phyloP scores from a whole-genome alignment of 2,888 invertebrate genomes.

The Synanthedon andrenaeformis region DNA sequence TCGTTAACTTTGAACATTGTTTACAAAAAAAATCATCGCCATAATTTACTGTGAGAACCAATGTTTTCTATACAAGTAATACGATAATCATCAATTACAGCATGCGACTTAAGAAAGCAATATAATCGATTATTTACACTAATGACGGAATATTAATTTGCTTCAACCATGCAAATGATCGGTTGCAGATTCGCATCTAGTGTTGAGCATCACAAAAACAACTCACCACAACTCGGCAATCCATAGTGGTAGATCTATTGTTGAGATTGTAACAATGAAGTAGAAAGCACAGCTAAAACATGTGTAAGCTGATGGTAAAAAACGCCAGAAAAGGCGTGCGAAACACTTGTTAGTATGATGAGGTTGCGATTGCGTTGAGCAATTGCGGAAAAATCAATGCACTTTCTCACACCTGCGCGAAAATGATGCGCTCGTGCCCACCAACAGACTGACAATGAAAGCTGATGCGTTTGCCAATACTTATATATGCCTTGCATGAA shows the following conservation, averaged over 20 bases:
- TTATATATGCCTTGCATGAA: conserved; percentile 50
- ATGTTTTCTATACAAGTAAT: background rate
- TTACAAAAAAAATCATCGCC: background rate
- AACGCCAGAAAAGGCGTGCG: conserved; percentile 35
- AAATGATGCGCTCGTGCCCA: conserved; percentile 32
- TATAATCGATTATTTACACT: background rate
- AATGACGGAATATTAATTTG: background rate
- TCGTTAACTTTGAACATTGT: background rate
- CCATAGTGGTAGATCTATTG: conserved; percentile 42
- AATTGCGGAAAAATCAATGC: conserved; percentile 28
- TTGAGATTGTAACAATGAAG: conserved; percentile 38
- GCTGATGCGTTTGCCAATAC: conserved; percentile 42
- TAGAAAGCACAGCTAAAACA: conserved; percentile 40
- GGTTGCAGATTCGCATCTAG: background rate
- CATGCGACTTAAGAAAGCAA: background rate
- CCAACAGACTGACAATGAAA: conserved; percentile 47
- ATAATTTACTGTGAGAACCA: background rate
- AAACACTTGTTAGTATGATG: conserved; percentile 14
- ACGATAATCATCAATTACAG: background rate
- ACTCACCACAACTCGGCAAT: conserved; percentile 54
- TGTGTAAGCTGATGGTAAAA: conserved; percentile 23
- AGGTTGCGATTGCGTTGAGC: conserved; percentile 14
- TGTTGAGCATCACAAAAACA: background rate
- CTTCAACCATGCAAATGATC: background rate
- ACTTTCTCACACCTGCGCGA: conserved; percentile 30